phyloP scores from a whole-genome alignment of 2,797 vertebrate species.

The Hyperoplus immaculatus region DNA sequence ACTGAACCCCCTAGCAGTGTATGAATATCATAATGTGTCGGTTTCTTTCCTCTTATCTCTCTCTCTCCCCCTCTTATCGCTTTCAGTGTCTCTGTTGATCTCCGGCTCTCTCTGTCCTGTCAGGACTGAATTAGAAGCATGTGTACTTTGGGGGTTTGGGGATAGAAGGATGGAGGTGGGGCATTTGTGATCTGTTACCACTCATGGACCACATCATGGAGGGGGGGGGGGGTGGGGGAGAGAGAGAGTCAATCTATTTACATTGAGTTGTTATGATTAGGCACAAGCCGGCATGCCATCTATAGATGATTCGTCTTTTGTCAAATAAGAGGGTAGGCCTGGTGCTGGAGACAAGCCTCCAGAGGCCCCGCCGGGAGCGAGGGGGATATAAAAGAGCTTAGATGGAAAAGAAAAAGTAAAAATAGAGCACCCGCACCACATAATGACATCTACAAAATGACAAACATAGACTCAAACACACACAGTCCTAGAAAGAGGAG shows the following conservation, averaged over 20 bases:
- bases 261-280: conserved; percentile 80
- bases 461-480: conserved; percentile 54
- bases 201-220: conserved; percentile 23
- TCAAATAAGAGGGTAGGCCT: conserved; percentile 75
- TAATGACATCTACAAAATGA: conserved; percentile 74
- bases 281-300: conserved; percentile 74
- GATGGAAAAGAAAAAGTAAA: conserved; percentile 70
- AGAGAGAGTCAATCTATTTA: conserved; percentile 61
- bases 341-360: conserved; percentile 43
- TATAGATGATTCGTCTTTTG: conserved; percentile 71
- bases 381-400: conserved; percentile 25
- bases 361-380: conserved; percentile 10
- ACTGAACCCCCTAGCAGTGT: not conserved
- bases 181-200: conserved; percentile 23
- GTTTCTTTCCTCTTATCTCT: not conserved
- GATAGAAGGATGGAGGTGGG: too few species aligned
- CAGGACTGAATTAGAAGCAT: conserved; percentile 41
- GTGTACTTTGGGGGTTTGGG: conserved; percentile 20
- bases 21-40: not conserved
- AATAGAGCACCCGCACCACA: conserved; percentile 76
- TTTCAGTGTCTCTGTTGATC: not conserved
- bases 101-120: conserved; percentile 2
- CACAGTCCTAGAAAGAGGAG: conserved; percentile 14
- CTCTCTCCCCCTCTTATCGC: not conserved
- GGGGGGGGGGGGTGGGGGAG: not conserved